Conservation (phyloP, 35 echinoderm and acorn worm genomes). For the Lytechinus variegatus region DNA sequence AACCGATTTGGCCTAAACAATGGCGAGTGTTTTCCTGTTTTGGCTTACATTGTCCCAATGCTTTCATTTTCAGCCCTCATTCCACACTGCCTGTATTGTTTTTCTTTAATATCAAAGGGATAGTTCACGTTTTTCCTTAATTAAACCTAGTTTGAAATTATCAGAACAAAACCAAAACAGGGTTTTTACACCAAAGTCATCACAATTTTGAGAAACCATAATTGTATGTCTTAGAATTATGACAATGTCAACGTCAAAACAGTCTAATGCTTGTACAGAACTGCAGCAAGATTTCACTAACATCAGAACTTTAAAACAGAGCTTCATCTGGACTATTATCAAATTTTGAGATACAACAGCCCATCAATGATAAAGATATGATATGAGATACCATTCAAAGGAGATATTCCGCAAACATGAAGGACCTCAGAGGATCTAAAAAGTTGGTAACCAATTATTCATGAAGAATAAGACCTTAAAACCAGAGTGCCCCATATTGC, state of each 20-base stretch:
- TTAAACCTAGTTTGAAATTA: background rate
- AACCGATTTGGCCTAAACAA: constrained; percentile 8
- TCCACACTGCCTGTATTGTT: background rate
- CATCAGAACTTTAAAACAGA: no score
- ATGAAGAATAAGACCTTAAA: background rate
- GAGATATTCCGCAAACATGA: background rate
- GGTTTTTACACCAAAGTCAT: background rate
- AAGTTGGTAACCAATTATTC: background rate
- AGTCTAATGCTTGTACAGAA: no score
- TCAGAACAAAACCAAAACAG: background rate
- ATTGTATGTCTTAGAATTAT: no score
- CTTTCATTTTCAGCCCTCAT: constrained; percentile 30
- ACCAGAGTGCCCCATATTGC: background rate
- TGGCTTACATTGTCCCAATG: background rate
- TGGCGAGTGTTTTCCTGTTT: constrained; percentile 29
- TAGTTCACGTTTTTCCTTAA: background rate
- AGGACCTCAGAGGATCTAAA: background rate
- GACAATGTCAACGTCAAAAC: no score
- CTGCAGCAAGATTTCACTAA: no score
- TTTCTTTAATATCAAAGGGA: background rate
- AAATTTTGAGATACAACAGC: no score
- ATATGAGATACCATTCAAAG: background rate
- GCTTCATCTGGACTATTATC: no score
- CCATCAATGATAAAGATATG: no score
- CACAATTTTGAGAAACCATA: no score